Conservation (phyloP, 1,140 invertebrate species). For the Megalonaias nervosa region DNA sequence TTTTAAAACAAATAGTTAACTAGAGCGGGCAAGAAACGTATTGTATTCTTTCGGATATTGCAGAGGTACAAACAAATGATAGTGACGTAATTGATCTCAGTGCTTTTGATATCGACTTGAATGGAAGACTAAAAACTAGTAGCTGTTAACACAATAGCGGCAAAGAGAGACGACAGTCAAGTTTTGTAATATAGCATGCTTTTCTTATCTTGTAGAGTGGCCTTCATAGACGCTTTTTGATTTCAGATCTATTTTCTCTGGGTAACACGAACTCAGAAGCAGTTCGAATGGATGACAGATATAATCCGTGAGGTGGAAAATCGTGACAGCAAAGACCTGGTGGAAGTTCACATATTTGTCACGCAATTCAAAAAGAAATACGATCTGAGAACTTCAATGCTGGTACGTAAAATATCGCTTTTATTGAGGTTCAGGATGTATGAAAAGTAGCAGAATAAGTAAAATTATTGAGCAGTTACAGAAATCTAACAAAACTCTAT, state of each 20-base stretch:
- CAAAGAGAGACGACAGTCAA: too few relatives aligned
- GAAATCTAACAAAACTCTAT: too few relatives aligned
- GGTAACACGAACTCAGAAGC: conserved; percentile 99
- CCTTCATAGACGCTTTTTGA: background rate
- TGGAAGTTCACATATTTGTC: conserved; percentile 99
- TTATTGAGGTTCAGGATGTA: too few relatives aligned
- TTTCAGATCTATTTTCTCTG: conserved; percentile 97
- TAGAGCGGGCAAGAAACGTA: background rate
- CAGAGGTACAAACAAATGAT: too few relatives aligned
- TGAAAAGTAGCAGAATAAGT: too few relatives aligned
- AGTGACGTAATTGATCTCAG: too few relatives aligned
- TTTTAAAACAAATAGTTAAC: too few relatives aligned
- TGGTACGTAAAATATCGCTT: conserved; percentile 81
- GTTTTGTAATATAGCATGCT: too few relatives aligned
- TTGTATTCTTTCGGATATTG: background rate
- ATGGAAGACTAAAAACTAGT: too few relatives aligned
- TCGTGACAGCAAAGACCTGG: conserved; percentile 94
- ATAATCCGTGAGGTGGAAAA: conserved; percentile 96
- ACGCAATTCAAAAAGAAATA: conserved; percentile 99
- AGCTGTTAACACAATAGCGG: too few relatives aligned
- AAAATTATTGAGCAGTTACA: too few relatives aligned
- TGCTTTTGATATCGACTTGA: too few relatives aligned
- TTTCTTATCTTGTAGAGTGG: background rate
- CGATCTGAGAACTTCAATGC: conserved; percentile 98
- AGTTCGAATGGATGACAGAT: conserved; percentile 99